Conservation (phyloP, 2,888 invertebrate genomes). For the Volucella inflata region DNA sequence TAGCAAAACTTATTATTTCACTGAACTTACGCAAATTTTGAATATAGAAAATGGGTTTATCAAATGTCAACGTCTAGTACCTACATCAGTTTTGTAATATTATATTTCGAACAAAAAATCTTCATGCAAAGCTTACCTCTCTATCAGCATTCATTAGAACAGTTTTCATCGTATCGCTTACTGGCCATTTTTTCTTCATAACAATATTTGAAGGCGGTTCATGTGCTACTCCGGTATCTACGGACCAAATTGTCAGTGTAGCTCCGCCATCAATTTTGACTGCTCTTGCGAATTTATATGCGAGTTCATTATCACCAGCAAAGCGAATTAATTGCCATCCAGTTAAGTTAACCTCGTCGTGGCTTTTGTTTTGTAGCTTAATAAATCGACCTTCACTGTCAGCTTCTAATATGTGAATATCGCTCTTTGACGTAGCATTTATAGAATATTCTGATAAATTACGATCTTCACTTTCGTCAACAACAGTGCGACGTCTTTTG, state of each 20-base stretch:
- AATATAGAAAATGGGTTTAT: too few species aligned
- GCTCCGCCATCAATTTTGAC: constrained; percentile 92
- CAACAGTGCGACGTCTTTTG: constrained; percentile 86
- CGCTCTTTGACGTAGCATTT: constrained; percentile 89
- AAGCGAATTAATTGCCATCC: constrained; percentile 92
- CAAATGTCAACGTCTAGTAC: too few species aligned
- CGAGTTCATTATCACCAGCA: constrained; percentile 91
- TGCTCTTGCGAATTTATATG: constrained; percentile 96
- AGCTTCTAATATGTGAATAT: constrained; percentile 93
- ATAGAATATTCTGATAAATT: constrained; percentile 89
- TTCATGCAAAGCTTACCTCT: constrained; percentile 85
- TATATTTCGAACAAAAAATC: neutral
- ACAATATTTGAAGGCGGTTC: constrained; percentile 95
- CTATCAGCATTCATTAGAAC: constrained; percentile 91
- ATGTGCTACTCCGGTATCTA: constrained; percentile 92
- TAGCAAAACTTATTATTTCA: too few species aligned
- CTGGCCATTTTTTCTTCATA: constrained; percentile 96
- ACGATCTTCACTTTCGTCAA: constrained; percentile 88
- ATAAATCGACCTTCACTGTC: constrained; percentile 95
- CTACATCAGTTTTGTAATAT: neutral
- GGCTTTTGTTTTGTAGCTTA: constrained; percentile 94
- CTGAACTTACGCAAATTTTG: too few species aligned
- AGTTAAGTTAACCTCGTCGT: constrained; percentile 87
- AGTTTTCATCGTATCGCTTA: constrained; percentile 93
- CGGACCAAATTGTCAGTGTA: constrained; percentile 94